phyloP scores from a whole-genome alignment of 2,797 vertebrate genomes.

The Melanotaenia boesemani region DNA sequence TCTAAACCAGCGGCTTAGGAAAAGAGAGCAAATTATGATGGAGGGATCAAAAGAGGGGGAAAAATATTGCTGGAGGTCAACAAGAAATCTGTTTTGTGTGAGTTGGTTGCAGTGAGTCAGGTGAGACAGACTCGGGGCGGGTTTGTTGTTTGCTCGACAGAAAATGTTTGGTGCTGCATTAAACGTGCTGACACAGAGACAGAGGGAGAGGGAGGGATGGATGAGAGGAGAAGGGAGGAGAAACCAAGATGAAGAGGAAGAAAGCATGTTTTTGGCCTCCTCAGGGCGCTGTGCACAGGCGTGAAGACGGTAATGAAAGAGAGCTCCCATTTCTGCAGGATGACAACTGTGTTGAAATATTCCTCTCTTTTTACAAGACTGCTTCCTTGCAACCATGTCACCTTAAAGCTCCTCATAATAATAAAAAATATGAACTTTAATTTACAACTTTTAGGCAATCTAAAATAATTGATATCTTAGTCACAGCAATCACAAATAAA shows the following conservation, averaged over 20 bases:
- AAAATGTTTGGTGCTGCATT: constrained; percentile 56
- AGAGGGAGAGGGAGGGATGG: constrained; percentile 19
- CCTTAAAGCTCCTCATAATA: not conserved
- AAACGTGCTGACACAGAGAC: constrained; percentile 66
- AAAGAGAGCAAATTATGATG: constrained; percentile 62
- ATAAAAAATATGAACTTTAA: not conserved
- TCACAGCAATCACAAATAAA: not conserved
- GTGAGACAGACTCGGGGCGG: constrained; percentile 52
- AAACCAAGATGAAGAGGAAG: constrained; percentile 26
- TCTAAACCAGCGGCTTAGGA: constrained; percentile 58
- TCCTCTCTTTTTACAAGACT: constrained; percentile 1
- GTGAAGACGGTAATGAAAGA: constrained; percentile 27
- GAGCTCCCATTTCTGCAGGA: constrained; percentile 35
- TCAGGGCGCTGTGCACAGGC: constrained; percentile 34
- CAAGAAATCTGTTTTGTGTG: constrained; percentile 28
- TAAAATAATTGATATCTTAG: not conserved
- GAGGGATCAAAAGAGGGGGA: constrained; percentile 59
- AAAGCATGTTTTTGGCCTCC: constrained; percentile 30
- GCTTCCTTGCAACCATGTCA: not conserved
- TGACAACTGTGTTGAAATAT: constrained; percentile 22
- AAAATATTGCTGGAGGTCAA: constrained; percentile 48
- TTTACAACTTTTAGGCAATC: not conserved
- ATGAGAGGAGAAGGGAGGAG: constrained; percentile 23
- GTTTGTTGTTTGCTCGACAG: constrained; percentile 69
- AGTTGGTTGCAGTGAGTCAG: constrained; percentile 42